phyloP scores from a whole-genome alignment of 2,113 vertebrate genomes.

The Rhadina sibilatrix region DNA sequence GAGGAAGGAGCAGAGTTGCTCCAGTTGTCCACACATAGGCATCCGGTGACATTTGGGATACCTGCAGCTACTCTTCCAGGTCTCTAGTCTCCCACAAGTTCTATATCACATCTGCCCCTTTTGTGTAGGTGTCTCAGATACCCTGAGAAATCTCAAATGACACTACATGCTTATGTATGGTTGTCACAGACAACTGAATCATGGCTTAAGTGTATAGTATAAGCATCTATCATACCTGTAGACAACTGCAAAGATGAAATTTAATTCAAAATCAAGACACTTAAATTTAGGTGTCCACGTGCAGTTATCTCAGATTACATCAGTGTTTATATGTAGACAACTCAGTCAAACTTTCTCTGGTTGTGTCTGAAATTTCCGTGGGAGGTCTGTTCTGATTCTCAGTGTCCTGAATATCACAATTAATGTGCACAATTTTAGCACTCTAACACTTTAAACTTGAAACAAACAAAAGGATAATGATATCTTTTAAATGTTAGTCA shows the following conservation, averaged over 20 bases:
- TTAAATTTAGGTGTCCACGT: not conserved
- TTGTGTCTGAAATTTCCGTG: not conserved
- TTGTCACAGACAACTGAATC: not conserved
- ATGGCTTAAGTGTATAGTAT: not conserved
- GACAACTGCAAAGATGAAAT: not conserved
- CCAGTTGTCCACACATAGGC: not conserved
- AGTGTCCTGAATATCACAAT: not conserved
- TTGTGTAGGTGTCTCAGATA: not conserved
- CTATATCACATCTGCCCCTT: not conserved
- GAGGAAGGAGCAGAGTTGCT: not conserved
- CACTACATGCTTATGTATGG: not conserved
- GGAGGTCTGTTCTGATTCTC: not conserved
- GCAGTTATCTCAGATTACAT: not conserved
- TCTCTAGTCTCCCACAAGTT: not conserved
- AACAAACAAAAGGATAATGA: not conserved
- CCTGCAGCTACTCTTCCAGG: not conserved
- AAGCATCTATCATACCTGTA: not conserved
- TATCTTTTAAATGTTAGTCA: not conserved
- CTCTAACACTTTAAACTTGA: not conserved
- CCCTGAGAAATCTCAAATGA: not conserved
- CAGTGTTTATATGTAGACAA: fast-evolving
- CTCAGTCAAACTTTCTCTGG: fast-evolving
- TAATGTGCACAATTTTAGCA: not conserved
- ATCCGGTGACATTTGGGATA: not conserved
- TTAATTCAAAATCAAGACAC: not conserved